Evolutionary conservation across 2,113 vertebrate genomes (phyloP).

Genomic region (Pseudopodoces humilis): DNA sequence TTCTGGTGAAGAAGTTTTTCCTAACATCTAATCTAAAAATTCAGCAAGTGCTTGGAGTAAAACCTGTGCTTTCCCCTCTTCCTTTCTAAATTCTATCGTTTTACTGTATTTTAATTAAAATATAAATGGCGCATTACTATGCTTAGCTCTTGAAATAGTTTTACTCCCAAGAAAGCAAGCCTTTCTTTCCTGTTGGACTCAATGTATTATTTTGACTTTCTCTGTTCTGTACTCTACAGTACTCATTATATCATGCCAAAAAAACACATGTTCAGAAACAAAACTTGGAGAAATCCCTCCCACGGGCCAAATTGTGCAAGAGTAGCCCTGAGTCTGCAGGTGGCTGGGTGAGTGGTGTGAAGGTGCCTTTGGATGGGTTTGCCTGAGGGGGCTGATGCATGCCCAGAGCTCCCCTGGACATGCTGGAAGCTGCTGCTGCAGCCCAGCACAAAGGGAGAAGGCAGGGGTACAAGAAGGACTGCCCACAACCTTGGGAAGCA

Average conservation of each 20-base stretch:
- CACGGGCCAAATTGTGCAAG: neutral
- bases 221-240: neutral
- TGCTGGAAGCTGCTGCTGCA: neutral
- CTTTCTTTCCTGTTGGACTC: neutral
- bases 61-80: neutral
- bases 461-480: neutral
- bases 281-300: neutral
- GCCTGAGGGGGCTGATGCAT: neutral
- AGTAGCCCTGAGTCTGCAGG: neutral
- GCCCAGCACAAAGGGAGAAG: neutral
- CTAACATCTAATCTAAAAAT: neutral
- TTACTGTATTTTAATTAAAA: neutral
- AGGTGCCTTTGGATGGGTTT: neutral
- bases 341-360: rapidly evolving
- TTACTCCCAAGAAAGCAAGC: neutral
- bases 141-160: neutral
- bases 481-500: neutral
- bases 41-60: neutral
- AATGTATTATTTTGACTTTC: neutral
- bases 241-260: neutral
- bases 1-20: neutral
- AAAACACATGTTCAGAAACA: neutral
- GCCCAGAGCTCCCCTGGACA: neutral
- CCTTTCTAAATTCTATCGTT: neutral
- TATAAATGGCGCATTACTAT: neutral